Evolutionary conservation across 2,888 invertebrate genomes (phyloP).

Genomic region (Dexiosoma caninum): DNA sequence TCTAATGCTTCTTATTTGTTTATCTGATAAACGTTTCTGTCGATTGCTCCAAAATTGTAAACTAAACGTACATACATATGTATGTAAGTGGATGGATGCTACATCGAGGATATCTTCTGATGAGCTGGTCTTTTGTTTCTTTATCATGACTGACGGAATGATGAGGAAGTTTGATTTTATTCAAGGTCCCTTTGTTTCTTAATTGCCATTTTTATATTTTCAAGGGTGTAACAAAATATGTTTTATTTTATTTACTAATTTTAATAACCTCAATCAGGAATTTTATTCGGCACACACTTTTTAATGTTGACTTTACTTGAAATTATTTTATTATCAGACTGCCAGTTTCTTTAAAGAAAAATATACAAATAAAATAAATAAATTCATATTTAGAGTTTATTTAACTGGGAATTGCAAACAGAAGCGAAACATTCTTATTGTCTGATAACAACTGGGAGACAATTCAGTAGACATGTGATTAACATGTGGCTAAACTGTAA

Average conservation of each 20-base stretch:
- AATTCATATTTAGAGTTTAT: background rate
- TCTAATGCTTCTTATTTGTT: background rate
- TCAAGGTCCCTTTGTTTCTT: too few relatives aligned
- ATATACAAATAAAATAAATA: background rate
- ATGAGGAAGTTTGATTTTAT: too few relatives aligned
- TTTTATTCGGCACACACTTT: background rate
- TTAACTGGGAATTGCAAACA: slow-evolving; percentile 5
- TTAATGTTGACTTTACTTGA: background rate
- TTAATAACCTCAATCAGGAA: background rate
- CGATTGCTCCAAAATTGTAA: background rate
- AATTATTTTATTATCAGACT: background rate
- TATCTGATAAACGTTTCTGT: background rate
- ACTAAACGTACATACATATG: too few relatives aligned
- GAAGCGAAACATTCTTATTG: background rate
- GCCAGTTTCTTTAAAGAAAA: background rate
- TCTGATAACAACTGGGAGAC: background rate
- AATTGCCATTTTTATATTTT: too few relatives aligned
- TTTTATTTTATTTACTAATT: too few relatives aligned
- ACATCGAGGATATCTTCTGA: too few relatives aligned
- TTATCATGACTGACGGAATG: too few relatives aligned
- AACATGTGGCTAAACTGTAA: background rate
- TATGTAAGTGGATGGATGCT: too few relatives aligned
- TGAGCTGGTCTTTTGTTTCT: too few relatives aligned
- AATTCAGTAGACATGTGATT: background rate
- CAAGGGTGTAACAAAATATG: too few relatives aligned